Conservation (phyloP, 2,113 vertebrate genomes). For the Perognathus longimembris region DNA sequence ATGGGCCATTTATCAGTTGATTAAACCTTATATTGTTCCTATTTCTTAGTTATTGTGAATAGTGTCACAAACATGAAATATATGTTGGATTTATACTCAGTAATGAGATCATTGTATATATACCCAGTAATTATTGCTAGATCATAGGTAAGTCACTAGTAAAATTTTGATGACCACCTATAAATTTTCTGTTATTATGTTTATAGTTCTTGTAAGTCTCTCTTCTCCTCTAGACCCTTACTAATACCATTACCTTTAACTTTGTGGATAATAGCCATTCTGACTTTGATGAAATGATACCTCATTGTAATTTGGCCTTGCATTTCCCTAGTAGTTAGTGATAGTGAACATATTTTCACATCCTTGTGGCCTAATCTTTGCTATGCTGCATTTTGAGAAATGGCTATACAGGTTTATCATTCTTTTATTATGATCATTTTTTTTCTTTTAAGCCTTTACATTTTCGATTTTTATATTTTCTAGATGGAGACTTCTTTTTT, state of each 20-base stretch:
- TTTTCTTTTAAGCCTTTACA: neutral
- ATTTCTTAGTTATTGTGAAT: neutral
- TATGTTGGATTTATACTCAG: neutral
- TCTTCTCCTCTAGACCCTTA: neutral
- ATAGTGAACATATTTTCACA: neutral
- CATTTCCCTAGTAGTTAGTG: neutral
- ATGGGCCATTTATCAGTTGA: neutral
- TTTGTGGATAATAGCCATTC: neutral
- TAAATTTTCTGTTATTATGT: too few species aligned
- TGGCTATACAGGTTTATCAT: neutral
- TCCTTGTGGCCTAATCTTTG: neutral
- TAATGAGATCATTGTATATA: neutral
- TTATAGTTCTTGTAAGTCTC: too few species aligned
- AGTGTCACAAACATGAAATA: neutral
- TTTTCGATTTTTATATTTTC: neutral
- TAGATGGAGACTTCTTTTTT: neutral
- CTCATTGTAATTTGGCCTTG: neutral
- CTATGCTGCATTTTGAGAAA: neutral
- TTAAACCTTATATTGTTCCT: neutral
- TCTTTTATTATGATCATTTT: neutral
- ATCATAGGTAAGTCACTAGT: neutral
- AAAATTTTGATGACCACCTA: neutral
- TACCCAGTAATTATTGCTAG: neutral
- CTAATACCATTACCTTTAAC: neutral
- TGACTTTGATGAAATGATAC: neutral